Percentiles rank a stretch among this genome's conserved stretches.
Evolutionary conservation across 2,888 invertebrate genomes (phyloP).

Genomic region (Ligdia adustata): DNA sequence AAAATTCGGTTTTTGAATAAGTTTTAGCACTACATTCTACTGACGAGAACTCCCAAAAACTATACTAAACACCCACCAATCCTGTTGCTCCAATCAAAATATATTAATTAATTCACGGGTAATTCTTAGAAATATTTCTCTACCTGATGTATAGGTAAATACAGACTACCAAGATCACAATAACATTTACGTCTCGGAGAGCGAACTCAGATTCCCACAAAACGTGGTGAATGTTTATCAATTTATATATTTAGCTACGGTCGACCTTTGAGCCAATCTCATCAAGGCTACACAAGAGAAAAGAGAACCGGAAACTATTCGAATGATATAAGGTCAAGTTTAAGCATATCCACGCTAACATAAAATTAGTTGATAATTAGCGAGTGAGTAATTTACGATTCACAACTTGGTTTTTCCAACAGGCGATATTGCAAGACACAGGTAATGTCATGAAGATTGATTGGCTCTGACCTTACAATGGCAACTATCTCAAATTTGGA

Average conservation of each 20-base stretch:
- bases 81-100: not conserved
- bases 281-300: slow-evolving; percentile 50
- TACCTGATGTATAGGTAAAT: slow-evolving; percentile 1
- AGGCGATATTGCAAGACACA: slow-evolving; percentile 17
- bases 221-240: slow-evolving; percentile 44
- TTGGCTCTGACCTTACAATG: not conserved
- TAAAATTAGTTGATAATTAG: slow-evolving; percentile 4
- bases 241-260: slow-evolving; percentile 43
- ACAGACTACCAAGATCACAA: slow-evolving; percentile 12
- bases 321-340: slow-evolving; percentile 56
- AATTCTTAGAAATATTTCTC: slow-evolving; percentile 7
- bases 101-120: not conserved
- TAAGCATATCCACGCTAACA: slow-evolving; percentile 25
- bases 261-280: slow-evolving; percentile 48
- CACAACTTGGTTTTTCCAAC: slow-evolving; percentile 32
- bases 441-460: slow-evolving; percentile 14
- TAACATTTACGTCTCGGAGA: slow-evolving; percentile 27
- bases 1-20: no score
- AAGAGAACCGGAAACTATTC: slow-evolving; percentile 52
- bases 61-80: not conserved
- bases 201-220: slow-evolving; percentile 32
- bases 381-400: slow-evolving; percentile 17
- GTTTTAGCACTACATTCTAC: no score
- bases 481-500: not conserved
- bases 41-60: no score